Percentiles rank a stretch among this genome's conserved stretches.
Evolutionary conservation across 2,113 vertebrate species (phyloP).

Genomic region (Serilophus lunatus): DNA sequence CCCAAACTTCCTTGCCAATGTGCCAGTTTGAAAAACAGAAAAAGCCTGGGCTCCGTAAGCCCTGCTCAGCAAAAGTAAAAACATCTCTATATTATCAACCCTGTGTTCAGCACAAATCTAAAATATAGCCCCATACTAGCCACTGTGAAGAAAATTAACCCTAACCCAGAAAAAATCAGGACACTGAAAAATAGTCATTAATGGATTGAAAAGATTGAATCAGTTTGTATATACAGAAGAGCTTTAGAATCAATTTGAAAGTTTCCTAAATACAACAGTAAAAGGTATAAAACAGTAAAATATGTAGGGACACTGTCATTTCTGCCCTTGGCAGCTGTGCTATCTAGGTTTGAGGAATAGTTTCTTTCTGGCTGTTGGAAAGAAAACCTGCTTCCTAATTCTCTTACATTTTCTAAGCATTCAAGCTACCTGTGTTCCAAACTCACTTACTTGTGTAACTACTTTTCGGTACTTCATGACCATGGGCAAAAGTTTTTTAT

Average conservation of each 20-base stretch:
- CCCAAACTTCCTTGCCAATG: not conserved
- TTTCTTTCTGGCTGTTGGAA: not conserved
- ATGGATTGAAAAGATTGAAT: not conserved
- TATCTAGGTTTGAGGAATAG: not conserved
- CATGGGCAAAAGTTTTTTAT: not conserved
- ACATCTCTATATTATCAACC: not conserved
- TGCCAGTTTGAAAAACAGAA: not conserved
- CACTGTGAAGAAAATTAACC: not conserved
- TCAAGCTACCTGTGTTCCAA: not conserved
- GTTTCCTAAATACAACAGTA: not conserved
- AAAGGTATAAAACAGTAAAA: not conserved
- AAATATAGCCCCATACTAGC: not conserved
- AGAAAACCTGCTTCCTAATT: not conserved
- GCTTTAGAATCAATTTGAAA: not conserved
- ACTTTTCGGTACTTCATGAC: not conserved
- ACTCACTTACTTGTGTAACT: not conserved
- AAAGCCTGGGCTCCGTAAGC: not conserved
- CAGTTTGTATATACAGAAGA: not conserved
- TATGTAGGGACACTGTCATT: not conserved
- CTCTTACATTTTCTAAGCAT: not conserved
- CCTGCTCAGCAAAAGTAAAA: not conserved
- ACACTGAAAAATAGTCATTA: not conserved
- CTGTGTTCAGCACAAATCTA: not conserved
- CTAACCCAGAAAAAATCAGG: not conserved
- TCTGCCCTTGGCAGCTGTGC: not conserved